These are phyloP conservation scores for Sternarchorhynchus goeldii DNA, from an alignment of 2,797 vertebrate species.

Conservation along the genomic window DNA sequence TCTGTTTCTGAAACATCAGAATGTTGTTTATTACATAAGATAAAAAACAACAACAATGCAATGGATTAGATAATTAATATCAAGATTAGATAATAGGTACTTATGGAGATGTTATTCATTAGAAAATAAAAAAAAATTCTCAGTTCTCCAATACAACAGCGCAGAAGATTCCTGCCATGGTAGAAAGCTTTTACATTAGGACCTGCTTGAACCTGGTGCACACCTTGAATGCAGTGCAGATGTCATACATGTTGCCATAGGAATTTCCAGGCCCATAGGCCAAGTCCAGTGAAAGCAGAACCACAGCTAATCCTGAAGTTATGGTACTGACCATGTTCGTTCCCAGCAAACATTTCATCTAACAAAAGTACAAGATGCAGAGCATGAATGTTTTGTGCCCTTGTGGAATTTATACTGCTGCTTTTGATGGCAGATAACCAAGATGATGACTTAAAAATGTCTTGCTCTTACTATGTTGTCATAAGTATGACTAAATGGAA, in stretches of 20 bases:
- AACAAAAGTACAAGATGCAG: neutral
- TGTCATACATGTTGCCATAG: neutral
- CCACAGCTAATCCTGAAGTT: neutral
- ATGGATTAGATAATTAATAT: no score
- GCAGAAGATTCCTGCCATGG: no score
- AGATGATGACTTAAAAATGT: no score
- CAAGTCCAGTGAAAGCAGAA: neutral
- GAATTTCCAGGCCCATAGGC: neutral
- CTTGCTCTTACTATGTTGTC: no score
- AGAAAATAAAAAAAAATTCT: no score
- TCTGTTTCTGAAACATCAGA: neutral
- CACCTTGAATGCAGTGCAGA: neutral
- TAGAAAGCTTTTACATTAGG: no score
- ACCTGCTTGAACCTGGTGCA: neutral
- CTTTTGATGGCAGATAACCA: neutral
- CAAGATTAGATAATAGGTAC: no score
- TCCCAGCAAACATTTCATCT: slow-evolving; percentile 15
- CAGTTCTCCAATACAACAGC: no score
- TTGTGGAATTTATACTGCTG: no score
- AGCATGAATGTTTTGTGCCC: neutral
- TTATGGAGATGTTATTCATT: no score
- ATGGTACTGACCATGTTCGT: slow-evolving; percentile 17
- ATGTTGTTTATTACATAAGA: neutral
- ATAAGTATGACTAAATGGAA: no score
- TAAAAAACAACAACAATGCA: neutral